Conservation (phyloP, 2,888 invertebrate genomes). For the Drosophila paranaensis region DNA sequence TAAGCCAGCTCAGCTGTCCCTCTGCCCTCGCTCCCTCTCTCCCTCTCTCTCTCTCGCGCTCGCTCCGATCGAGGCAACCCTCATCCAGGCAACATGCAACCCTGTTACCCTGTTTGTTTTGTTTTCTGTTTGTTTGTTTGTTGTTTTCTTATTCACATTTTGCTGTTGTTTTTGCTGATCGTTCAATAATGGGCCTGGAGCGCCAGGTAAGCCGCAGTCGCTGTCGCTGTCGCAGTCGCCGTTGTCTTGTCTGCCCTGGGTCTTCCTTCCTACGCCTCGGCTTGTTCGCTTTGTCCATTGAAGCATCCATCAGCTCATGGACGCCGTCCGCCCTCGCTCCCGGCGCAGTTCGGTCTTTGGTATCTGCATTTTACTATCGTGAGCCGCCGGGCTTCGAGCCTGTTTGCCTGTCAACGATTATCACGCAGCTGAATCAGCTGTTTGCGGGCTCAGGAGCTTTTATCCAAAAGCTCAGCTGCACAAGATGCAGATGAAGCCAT, state of each 20-base stretch:
- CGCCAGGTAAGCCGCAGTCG: slow-evolving; percentile 72
- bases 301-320: slow-evolving; percentile 48
- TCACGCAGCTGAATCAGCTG: slow-evolving; percentile 33
- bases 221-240: slow-evolving; percentile 14
- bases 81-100: slow-evolving; percentile 55
- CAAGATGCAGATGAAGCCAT: not conserved
- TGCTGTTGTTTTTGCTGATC: slow-evolving; percentile 46
- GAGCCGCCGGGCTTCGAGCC: slow-evolving; percentile 60
- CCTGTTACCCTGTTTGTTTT: slow-evolving; percentile 40
- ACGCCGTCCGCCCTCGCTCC: slow-evolving; percentile 3
- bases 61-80: slow-evolving; percentile 33
- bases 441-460: slow-evolving; percentile 11
- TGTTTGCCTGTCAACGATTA: slow-evolving; percentile 30
- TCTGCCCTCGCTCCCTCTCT: not conserved
- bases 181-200: slow-evolving; percentile 69
- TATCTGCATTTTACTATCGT: slow-evolving; percentile 67
- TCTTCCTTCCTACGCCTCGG: slow-evolving; percentile 12
- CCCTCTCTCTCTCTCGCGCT: not conserved
- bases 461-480: slow-evolving; percentile 11
- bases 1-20: slow-evolving; percentile 55
- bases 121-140: slow-evolving; percentile 33
- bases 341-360: slow-evolving; percentile 27
- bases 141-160: slow-evolving; percentile 31
- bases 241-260: slow-evolving; percentile 38
- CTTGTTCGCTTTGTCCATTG: slow-evolving; percentile 49